These are phyloP conservation scores for Sialia sialis DNA, from an alignment of 2,113 vertebrate genomes.

Conservation along the genomic window DNA sequence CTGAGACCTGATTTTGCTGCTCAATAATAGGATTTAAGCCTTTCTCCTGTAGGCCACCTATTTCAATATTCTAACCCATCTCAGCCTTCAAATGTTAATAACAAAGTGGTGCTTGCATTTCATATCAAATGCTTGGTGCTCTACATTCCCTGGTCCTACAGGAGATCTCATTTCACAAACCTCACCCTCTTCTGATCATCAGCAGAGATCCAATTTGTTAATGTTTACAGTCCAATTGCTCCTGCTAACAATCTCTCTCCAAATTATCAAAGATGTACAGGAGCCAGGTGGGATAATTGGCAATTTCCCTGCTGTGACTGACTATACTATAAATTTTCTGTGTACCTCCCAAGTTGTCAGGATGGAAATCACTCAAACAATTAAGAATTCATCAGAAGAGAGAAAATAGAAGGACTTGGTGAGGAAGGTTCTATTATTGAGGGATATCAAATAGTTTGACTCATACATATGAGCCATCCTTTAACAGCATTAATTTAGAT, in stretches of 20 bases:
- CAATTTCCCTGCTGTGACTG: not conserved
- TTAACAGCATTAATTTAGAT: not conserved
- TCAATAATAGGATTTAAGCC: not conserved
- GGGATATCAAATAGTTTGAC: not conserved
- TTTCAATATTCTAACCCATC: not conserved
- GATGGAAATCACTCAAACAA: not conserved
- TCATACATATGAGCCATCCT: not conserved
- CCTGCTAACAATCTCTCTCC: not conserved
- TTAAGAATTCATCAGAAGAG: not conserved
- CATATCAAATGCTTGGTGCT: not conserved
- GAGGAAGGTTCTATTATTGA: not conserved
- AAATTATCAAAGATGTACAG: not conserved
- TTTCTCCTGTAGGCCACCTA: not conserved
- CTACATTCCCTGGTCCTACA: not conserved
- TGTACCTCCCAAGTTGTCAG: not conserved
- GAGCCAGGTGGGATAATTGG: not conserved
- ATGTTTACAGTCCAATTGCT: not conserved
- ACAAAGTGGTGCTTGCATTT: not conserved
- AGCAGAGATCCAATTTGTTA: not conserved
- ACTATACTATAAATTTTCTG: not conserved
- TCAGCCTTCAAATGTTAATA: not conserved
- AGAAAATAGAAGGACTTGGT: not conserved
- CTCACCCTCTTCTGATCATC: not conserved
- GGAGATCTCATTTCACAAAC: not conserved
- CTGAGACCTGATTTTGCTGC: not conserved